Percentiles rank a stretch among this genome's conserved stretches.
phyloP scores from a whole-genome alignment of 2,113 vertebrate species.

The Hypocryptadius cinnamomeus region DNA sequence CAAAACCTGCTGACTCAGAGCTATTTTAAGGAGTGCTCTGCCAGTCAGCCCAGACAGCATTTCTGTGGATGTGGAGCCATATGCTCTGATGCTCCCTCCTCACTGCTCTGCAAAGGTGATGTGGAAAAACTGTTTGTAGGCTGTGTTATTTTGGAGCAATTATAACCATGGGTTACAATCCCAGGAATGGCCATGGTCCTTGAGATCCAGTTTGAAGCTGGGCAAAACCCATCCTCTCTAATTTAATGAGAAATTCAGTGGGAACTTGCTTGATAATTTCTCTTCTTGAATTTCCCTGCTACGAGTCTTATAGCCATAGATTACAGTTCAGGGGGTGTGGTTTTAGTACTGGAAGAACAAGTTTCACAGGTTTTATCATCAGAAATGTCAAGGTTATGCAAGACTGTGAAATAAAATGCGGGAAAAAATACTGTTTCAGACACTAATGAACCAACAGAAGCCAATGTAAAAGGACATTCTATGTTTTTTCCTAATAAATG shows the following conservation, averaged over 20 bases:
- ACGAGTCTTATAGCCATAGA: neutral
- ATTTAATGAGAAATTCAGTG: neutral
- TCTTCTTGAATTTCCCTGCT: neutral
- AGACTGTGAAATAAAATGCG: neutral
- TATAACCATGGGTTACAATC: neutral
- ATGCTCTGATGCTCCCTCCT: neutral
- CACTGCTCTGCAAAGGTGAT: neutral
- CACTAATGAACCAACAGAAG: neutral
- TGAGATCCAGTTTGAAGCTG: neutral
- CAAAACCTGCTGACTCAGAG: neutral
- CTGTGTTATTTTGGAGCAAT: neutral
- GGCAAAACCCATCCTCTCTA: neutral
- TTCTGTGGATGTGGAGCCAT: neutral
- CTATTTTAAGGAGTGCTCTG: neutral
- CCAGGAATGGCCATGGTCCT: neutral
- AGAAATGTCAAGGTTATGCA: neutral
- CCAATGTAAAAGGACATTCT: neutral
- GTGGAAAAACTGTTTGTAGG: neutral
- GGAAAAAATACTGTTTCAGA: neutral
- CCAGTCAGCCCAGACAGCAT: neutral
- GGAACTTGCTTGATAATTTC: neutral
- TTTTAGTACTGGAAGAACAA: neutral
- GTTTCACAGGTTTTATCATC: neutral
- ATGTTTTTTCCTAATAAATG: accelerated
- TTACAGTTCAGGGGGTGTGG: neutral